These are phyloP conservation scores for Microvelia longipes DNA, from an alignment of 1,140 invertebrate species.

Conservation along the genomic window DNA sequence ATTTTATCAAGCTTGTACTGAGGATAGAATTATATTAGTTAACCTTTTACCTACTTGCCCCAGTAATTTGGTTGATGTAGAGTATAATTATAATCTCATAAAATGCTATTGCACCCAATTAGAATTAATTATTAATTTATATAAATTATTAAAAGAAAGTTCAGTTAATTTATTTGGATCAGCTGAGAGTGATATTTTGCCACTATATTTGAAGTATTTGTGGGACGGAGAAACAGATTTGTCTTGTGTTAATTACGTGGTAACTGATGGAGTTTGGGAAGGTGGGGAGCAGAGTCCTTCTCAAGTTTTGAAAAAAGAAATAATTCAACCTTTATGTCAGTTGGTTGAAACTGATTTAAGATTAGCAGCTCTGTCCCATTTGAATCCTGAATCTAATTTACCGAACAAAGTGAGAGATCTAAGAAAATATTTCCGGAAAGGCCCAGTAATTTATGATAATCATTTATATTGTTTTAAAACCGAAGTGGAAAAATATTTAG, in stretches of 20 bases:
- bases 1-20: conserved; percentile 50
- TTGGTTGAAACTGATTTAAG: conserved; percentile 82
- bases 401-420: background rate
- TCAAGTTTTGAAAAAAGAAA: conserved; percentile 14
- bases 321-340: conserved; percentile 61
- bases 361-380: conserved; percentile 75
- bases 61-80: conserved; percentile 35
- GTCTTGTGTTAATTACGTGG: conserved; percentile 35
- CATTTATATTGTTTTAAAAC: conserved; percentile 33
- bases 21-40: conserved; percentile 44
- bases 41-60: conserved; percentile 48
- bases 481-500: conserved; percentile 79
- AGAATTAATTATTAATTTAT: background rate
- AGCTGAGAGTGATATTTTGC: conserved; percentile 61
- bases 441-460: conserved; percentile 26
- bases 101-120: conserved; percentile 33
- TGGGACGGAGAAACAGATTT: conserved; percentile 45
- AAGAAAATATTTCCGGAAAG: conserved; percentile 6
- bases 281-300: background rate
- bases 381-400: conserved; percentile 50
- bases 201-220: conserved; percentile 56
- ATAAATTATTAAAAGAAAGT: background rate
- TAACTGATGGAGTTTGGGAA: background rate
- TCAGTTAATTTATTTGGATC: background rate
- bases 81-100: conserved; percentile 35